A percentile compares a stretch with the other conserved stretches of the same genome.
Conservation (phyloP, 1,140 invertebrate genomes). For the Melipona quadrifasciata region DNA sequence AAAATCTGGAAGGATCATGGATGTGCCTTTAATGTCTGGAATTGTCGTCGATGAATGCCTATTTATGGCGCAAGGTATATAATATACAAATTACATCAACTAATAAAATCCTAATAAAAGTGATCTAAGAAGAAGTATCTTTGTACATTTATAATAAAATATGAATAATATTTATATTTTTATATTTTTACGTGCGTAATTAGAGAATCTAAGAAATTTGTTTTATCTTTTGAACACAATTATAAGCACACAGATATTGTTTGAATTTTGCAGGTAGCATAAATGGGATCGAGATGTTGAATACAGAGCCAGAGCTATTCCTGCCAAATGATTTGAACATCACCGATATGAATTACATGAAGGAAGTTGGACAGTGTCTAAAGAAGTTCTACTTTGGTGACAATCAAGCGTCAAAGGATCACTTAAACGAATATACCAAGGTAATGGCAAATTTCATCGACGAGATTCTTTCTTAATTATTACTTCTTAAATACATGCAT, state of each 20-base stretch:
- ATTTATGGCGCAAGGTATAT: slow-evolving; percentile 66
- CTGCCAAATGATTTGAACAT: slow-evolving; percentile 84
- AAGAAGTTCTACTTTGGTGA: slow-evolving; percentile 84
- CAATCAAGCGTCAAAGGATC: slow-evolving; percentile 78
- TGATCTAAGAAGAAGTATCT: not conserved
- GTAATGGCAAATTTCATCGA: slow-evolving; percentile 72
- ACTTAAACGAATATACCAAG: slow-evolving; percentile 79
- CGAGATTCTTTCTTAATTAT: not conserved
- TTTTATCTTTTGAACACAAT: not conserved
- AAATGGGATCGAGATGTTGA: slow-evolving; percentile 73
- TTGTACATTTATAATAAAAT: not conserved
- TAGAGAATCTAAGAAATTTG: not conserved
- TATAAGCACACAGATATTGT: not conserved
- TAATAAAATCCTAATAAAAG: not conserved
- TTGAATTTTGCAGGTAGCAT: slow-evolving; percentile 61
- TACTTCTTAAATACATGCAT: not conserved
- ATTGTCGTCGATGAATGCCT: slow-evolving; percentile 83
- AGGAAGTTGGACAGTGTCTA: slow-evolving; percentile 81
- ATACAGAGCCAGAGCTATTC: slow-evolving; percentile 83
- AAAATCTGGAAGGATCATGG: slow-evolving; percentile 79
- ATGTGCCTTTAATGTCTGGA: slow-evolving; percentile 86
- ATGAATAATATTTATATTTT: not conserved
- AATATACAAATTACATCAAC: not conserved
- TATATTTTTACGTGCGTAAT: no score
- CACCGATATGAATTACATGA: slow-evolving; percentile 73